These are phyloP conservation scores for Hypotaenidia okinawae DNA, from an alignment of 2,797 vertebrate genomes.

Conservation along the genomic window DNA sequence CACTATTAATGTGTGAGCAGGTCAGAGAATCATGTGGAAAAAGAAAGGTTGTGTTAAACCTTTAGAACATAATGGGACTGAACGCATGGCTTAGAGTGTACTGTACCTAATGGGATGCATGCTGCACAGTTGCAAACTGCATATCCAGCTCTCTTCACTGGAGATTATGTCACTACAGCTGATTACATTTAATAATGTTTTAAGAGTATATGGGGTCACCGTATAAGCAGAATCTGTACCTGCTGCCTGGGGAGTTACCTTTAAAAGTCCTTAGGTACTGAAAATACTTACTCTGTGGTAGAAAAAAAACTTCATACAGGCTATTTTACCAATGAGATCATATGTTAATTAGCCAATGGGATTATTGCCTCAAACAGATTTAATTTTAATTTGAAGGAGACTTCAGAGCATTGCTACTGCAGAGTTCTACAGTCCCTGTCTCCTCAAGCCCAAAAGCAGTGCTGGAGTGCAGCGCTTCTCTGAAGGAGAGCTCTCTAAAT, in stretches of 20 bases:
- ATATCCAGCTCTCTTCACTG: not conserved
- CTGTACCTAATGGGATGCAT: not conserved
- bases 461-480: not conserved
- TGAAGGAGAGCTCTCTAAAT: slow-evolving; percentile 36
- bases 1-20: not conserved
- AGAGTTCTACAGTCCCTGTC: not conserved
- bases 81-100: not conserved
- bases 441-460: not conserved
- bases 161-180: not conserved
- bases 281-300: not conserved
- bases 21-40: not conserved
- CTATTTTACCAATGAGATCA: slow-evolving; percentile 31
- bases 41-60: not conserved
- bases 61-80: not conserved
- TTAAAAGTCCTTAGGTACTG: not conserved
- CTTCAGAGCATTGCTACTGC: not conserved
- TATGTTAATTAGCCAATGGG: slow-evolving; percentile 20
- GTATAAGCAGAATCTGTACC: not conserved
- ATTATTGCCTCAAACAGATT: slow-evolving; percentile 11
- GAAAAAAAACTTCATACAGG: not conserved
- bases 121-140: not conserved
- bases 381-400: not conserved
- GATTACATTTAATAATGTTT: not conserved
- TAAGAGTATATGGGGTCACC: not conserved
- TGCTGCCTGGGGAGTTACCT: not conserved